Base-by-base conservation (phyloP, 2,797 vertebrate genomes). In the Onychomys arenicola region DNA sequence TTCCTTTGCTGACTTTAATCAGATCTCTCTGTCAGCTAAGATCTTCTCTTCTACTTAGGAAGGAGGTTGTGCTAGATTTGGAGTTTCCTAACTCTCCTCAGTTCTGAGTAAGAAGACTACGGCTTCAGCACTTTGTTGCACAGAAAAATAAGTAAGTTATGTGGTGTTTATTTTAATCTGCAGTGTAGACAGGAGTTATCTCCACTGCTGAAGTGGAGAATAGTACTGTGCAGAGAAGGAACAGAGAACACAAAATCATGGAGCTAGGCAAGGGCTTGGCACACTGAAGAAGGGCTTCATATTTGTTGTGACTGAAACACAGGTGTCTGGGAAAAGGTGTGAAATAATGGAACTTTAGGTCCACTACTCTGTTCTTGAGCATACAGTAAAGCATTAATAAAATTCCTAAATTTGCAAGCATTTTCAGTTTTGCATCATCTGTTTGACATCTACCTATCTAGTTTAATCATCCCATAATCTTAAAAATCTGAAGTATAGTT, bases 1-100 rank as follows among this genome's bases (percentile, higher is more conserved):
- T 85, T 19, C 14, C 7, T 85, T 94, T 91, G 49, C 9, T 88
- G 46, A 69, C 76, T 92, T 92, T 80, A 75, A 67, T 95, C 32
- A 34, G 34, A 89, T 93, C 13, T 93, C 34, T 61, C 37, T 87
- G n/a, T 83, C 80, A 89, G 27, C 16, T 29, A 83, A 80, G 73
- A 96, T 61, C 14, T 23, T 27, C 69, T 88, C 29, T 86, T 19
- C 13, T 14, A 86, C 13, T 91, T 71, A 27, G 21, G 34, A 75
- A 88, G 40, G 46, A 90, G 81, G 37, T 13, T 27, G 40, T 52
- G 37, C 59, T 78, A 69, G 84, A 65, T 76, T 52, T 61, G 21
- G 57, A 89, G 57, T 21, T 86, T 93, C 69, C 77, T 57, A 93
- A 83, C 86, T 95, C 52, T 14, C 59, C 25, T 14, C 0, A n/a